Conservation (phyloP, 2,888 invertebrate species). For the Bellardia bayeri region DNA sequence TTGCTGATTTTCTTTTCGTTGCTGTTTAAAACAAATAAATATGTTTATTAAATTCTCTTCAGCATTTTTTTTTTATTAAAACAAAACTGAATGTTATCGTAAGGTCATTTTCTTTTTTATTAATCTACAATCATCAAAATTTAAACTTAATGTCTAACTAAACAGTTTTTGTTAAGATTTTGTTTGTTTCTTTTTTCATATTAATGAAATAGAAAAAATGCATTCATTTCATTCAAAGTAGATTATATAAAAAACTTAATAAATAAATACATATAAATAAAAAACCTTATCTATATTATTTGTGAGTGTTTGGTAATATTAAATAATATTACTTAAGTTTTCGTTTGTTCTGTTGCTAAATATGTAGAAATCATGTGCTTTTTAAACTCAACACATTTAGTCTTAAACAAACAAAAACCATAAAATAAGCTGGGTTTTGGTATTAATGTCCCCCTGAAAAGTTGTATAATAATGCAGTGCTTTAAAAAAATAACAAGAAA, state of each 20-base stretch:
- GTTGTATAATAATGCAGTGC: slow-evolving; percentile 26
- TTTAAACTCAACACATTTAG: background rate
- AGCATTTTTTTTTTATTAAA: slow-evolving; percentile 13
- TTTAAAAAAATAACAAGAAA: slow-evolving; percentile 9
- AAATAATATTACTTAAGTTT: slow-evolving; percentile 41
- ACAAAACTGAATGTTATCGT: slow-evolving; percentile 67
- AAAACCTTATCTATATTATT: slow-evolving; percentile 50
- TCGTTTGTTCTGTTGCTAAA: background rate
- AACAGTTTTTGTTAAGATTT: slow-evolving; percentile 35
- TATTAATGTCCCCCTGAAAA: background rate
- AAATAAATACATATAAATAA: slow-evolving; percentile 20
- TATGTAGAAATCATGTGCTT: background rate
- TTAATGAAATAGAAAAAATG: slow-evolving; percentile 32
- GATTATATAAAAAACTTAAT: slow-evolving; percentile 19
- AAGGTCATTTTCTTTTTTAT: slow-evolving; percentile 68
- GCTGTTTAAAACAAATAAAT: background rate
- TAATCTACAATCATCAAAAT: slow-evolving; percentile 58
- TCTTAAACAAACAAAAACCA: slow-evolving; percentile 14
- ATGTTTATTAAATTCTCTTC: background rate
- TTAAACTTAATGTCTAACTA: slow-evolving; percentile 19
- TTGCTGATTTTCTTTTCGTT: background rate
- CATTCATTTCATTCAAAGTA: slow-evolving; percentile 32
- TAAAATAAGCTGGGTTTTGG: background rate
- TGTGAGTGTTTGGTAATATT: slow-evolving; percentile 41
- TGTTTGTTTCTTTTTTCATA: background rate